Evolutionary conservation across 2,797 vertebrate genomes (phyloP), one percentile per base, ranked within the genome.

Genomic region (Bryconaethiops microstoma): DNA sequence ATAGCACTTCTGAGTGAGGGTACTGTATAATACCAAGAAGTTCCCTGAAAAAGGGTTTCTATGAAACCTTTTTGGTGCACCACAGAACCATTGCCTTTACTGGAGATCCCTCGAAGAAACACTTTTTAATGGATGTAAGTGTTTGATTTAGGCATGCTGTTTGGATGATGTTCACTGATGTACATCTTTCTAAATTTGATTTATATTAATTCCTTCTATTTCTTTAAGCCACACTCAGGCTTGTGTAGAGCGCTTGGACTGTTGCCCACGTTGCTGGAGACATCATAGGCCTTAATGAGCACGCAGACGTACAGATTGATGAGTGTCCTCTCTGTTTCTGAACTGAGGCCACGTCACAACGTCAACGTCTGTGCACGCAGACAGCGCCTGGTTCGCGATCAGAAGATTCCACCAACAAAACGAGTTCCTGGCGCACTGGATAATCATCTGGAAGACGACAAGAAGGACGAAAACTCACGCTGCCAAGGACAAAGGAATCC

Each of bases 251-350:
- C 7, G 60, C 17, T 80, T 83, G 79, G 82, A 74, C 17, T n/a
- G 69, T 17, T 39, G 60, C 74, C 62, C 21, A 39, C 5, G 17
- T 45, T 62, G 64, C 74, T 68, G 72, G 7, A 74, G 70, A 80
- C 74, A 74, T 82, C 59, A 70, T 35, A 82, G 74, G 75, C 73
- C 52, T 79, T 67, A 76, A 76, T 57, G 67, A 78, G 76, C 52
- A 64, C 55, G 50, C 67, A 71, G 14, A 23, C 21, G 40, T 54
- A 70, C 55, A 79, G 72, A 40, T 55, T n/a, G 21, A 25, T 67
- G 68, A 52, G 77, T 54, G 13, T 23, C 19, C 69, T 39, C 42
- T 45, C 40, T 29, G 77, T 69, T 40, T 50, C 65, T 77, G 67
- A 59, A 13, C 48, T 10, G 13, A 29, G 23, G 48, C 63, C 63